These are phyloP conservation scores for Euphonia xanthogaster DNA, from an alignment of 2,797 vertebrate species.

Conservation along the genomic window DNA sequence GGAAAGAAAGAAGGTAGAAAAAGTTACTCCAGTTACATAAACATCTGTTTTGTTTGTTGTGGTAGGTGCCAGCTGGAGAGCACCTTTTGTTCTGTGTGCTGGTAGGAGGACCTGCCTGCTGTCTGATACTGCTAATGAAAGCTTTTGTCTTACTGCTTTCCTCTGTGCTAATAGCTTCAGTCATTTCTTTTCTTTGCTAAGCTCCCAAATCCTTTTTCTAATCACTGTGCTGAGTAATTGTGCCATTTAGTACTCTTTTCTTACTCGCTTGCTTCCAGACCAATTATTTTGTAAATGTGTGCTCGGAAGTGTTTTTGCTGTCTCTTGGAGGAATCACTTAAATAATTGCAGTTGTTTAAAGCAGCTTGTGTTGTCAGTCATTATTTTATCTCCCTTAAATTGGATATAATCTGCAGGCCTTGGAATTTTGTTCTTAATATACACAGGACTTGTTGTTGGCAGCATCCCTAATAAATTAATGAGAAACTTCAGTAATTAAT, in stretches of 20 bases:
- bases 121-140: neutral
- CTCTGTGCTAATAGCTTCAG: neutral
- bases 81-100: neutral
- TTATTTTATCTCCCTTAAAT: conserved; percentile 21
- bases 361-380: conserved; percentile 2
- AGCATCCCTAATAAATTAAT: neutral
- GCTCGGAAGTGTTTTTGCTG: conserved; percentile 47
- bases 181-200: neutral
- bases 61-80: neutral
- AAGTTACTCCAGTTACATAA: neutral
- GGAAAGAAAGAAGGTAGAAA: neutral
- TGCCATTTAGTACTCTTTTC: conserved; percentile 21
- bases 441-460: neutral
- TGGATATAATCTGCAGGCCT: neutral
- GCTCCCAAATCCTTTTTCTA: conserved; percentile 8
- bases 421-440: neutral
- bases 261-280: conserved; percentile 45
- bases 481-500: neutral
- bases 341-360: conserved; percentile 39
- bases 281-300: conserved; percentile 68
- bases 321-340: conserved; percentile 60
- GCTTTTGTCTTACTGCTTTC: neutral
- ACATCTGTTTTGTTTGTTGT: neutral
- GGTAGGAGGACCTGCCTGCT: neutral
- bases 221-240: conserved; percentile 38